A percentile compares a stretch with the other conserved stretches of the same genome.
Conservation (phyloP, 2,797 vertebrate genomes). For the Vespertilio murinus region DNA sequence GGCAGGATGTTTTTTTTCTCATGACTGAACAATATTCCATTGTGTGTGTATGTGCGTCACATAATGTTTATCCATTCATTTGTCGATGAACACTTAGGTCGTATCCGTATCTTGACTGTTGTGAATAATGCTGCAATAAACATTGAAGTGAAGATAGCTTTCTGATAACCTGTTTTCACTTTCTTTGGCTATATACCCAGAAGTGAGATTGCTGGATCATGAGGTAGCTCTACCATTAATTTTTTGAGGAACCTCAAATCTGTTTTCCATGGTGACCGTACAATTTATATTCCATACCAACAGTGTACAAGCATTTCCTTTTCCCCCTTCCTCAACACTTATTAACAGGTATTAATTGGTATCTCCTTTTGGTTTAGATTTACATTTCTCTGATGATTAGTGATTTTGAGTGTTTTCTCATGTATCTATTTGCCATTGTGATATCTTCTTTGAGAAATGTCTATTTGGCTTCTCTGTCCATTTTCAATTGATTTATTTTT, state of each 20-base stretch:
- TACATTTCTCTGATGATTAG: neutral
- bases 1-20: neutral
- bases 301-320: neutral
- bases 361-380: neutral
- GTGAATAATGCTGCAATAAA: neutral
- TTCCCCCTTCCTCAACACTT: neutral
- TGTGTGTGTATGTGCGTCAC: neutral
- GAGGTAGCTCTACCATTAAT: neutral
- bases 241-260: neutral
- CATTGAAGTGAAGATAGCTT: neutral
- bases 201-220: neutral
- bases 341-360: neutral
- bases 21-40: neutral
- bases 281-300: neutral
- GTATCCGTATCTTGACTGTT: neutral
- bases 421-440: neutral
- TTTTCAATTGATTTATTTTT: neutral
- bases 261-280: neutral
- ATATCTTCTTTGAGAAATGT: neutral
- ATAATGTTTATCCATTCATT: neutral
- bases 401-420: neutral
- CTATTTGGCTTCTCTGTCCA: neutral
- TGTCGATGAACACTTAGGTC: neutral
- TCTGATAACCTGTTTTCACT: neutral
- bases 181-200: neutral